Percentiles rank a stretch among this genome's conserved stretches.
phyloP scores from a whole-genome alignment of 92 coral and sea anemone species.

The Porites lobata region DNA sequence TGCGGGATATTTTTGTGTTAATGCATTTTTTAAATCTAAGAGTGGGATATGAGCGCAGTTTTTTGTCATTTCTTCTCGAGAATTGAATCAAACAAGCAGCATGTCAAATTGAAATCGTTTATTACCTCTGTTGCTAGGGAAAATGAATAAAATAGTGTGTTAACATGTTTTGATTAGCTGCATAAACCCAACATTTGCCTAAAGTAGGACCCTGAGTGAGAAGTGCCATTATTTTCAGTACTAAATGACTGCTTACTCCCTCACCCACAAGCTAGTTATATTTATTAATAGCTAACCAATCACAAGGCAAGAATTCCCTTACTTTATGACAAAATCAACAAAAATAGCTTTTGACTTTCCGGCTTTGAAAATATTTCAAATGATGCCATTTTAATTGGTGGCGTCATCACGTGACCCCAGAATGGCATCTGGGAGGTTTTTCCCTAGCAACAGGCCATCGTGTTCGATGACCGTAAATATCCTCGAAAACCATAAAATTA shows the following conservation, averaged over 20 bases:
- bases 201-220: no score
- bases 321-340: neutral
- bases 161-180: no score
- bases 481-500: no score
- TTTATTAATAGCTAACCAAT: no score
- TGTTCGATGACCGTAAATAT: neutral
- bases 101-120: no score
- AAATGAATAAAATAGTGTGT: no score
- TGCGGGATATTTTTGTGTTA: neutral
- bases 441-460: neutral
- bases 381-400: neutral
- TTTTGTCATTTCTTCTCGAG: neutral
- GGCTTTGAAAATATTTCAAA: neutral
- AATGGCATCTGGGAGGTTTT: neutral
- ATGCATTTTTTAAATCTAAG: neutral
- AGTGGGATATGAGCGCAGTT: neutral
- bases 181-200: no score
- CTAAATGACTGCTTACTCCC: no score
- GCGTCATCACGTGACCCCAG: neutral
- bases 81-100: no score
- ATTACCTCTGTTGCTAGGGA: no score
- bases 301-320: neutral
- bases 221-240: no score
- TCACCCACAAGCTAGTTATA: no score
- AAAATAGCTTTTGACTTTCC: neutral